Base-by-base conservation (phyloP, 2,888 invertebrate species). In the Drosophila subquinaria region DNA sequence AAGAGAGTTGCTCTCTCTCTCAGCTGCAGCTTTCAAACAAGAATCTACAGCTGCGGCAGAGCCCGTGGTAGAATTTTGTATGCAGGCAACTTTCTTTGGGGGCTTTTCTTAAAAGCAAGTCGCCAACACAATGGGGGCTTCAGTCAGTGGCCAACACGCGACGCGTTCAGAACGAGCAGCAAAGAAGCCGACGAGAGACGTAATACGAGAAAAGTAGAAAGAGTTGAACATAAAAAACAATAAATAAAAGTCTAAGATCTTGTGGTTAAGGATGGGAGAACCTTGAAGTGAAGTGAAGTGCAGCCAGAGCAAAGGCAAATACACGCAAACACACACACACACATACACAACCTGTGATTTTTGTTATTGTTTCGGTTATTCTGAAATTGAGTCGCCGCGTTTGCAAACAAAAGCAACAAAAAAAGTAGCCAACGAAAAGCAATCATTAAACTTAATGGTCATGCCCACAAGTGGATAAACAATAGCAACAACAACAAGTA, bases 101-200 rank as follows among this genome's bases (percentile, higher is more conserved):
- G 67, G 76, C 73, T 88, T 89, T 90, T 90, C 81, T 79, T 81
- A 87, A 88, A 88, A 87, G 84, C 90, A 61, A 76, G 64, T 53
- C 73, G 73, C 23, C 62, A 50, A 42, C 66, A 66, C 61, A 62
- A n/a, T 48, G 69, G 43, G 67, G 42, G 35, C 65, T 51, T 86
- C 89, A 86, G 86, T 86, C 73, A 38, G 74, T 56, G 63, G 69
- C 55, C 74, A 81, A 76, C 90, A 86, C 86, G 86, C 86, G 86
- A 76, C 86, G 90, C 90, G 86, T 86, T 81, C 79, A 88, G 87
- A 86, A 86, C 89, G 70, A 61, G 15, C 40, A 40, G 27, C 48
- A 59, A 23, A 15, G 61, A 33, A 33, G 33, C 10, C 45, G 38
- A 20, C 45, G 11, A 47, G 55, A 55, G 45, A 33, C 33, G 33